Evolutionary conservation across 1,140 invertebrate genomes (phyloP).

Genomic region (Belonocnema kinseyi): DNA sequence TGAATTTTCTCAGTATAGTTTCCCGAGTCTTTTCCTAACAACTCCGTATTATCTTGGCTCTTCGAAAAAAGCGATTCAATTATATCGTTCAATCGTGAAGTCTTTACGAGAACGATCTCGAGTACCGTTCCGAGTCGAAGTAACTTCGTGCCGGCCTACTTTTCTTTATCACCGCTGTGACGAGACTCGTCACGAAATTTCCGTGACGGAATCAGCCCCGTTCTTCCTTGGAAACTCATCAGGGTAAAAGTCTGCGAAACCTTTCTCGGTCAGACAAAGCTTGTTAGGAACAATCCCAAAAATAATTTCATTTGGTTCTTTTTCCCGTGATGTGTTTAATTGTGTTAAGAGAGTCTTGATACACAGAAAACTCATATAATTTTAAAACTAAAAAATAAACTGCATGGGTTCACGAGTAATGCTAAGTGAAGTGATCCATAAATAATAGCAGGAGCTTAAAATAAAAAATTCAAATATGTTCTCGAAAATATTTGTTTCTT

Average conservation of each 20-base stretch:
- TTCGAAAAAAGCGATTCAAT: conserved; percentile 25
- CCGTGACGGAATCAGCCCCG: conserved; percentile 55
- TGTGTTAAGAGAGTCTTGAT: no score
- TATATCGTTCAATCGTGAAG: conserved; percentile 19
- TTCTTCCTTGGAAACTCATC: conserved; percentile 52
- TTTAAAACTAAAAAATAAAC: no score
- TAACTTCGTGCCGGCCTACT: conserved; percentile 57
- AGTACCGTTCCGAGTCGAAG: conserved; percentile 46
- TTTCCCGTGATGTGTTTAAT: background rate
- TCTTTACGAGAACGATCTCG: background rate
- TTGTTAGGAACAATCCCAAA: background rate
- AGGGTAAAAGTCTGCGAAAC: conserved; percentile 52
- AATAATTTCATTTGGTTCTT: background rate
- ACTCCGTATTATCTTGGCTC: background rate
- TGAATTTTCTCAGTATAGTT: conserved; percentile 5
- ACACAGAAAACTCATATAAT: no score
- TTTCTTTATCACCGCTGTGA: conserved; percentile 54
- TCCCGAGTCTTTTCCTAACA: background rate
- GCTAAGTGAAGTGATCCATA: no score
- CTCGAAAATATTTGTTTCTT: no score
- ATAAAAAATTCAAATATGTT: no score
- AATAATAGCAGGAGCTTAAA: no score
- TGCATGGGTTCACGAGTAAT: no score
- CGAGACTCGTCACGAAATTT: conserved; percentile 56
- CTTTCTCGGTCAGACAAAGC: background rate